Base-by-base conservation (phyloP, 2,797 vertebrate genomes). In the Phrynocephalus guinanensis region DNA sequence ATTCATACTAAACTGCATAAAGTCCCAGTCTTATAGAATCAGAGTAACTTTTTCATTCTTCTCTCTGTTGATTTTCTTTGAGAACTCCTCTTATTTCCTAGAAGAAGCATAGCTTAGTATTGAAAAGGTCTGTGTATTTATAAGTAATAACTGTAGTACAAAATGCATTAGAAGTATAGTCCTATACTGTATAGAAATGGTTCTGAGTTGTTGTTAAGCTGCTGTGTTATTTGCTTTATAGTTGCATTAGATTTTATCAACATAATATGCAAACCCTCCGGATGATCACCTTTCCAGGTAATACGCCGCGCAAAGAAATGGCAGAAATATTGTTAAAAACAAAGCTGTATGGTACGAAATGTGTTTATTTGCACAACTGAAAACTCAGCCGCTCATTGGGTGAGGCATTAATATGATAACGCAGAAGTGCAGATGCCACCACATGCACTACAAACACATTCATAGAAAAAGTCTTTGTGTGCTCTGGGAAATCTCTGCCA, bases 51-150 rank as follows among this genome's bases (percentile, higher is more conserved):
- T 68, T 93, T 85, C 44, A 76, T 22, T 1, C 48, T 48, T 77
- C 87, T 83, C 4, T 33, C 13, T 78, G 44, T 33, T 63, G 48
- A n/a, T 3, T 87, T 56, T 87, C 87, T 89, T 26, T 80, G 24
- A 82, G 33, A 3, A 13, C n/a, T 79, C 24, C 5, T 20, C 38
- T 44, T 24, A 83, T 72, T 83, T 72, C 70, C 8, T 44, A 18
- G 15, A 30, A 75, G 56, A 83, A 71, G 18, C 28, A 26, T 22
- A 75, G 1, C 70, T 82, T 38, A 67, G 28, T 33, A 20, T 30
- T 5, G 20, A 22, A 15, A 22, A 44, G 6, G 0, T 9, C 15
- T 28, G n/a, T 68, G 70, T n/a, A 44, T 10, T 8, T 83, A 26
- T 26, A 78, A 56, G 82, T 38, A n/a, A 79, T 26, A 76, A 82